These are phyloP conservation scores for Pseudonaja textilis DNA, from an alignment of 2,113 vertebrate species.

Conservation along the genomic window DNA sequence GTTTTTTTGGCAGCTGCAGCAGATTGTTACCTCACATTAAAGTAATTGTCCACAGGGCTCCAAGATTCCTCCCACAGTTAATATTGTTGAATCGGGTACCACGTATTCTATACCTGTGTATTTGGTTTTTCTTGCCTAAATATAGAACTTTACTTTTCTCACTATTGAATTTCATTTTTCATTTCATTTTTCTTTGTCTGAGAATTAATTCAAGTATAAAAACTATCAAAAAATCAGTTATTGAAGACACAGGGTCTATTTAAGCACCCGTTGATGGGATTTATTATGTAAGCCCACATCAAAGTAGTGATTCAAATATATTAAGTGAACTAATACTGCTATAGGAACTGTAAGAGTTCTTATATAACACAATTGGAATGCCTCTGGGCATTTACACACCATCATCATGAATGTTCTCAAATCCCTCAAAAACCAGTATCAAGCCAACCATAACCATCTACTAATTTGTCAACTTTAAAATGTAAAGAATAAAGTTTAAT, in stretches of 20 bases:
- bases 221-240: neutral
- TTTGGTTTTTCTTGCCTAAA: neutral
- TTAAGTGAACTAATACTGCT: neutral
- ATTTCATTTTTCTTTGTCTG: neutral
- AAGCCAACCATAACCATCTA: neutral
- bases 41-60: neutral
- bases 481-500: neutral
- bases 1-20: neutral
- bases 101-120: neutral
- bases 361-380: neutral
- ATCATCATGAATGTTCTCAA: neutral
- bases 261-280: neutral
- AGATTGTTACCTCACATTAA: neutral
- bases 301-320: neutral
- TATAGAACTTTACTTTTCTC: neutral
- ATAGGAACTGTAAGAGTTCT: neutral
- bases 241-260: neutral
- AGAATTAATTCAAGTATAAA: neutral
- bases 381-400: neutral
- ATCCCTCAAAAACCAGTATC: neutral
- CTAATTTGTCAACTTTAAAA: neutral
- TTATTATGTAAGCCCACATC: neutral
- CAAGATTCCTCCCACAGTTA: neutral
- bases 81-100: neutral
- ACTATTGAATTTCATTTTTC: neutral